Percentiles rank a stretch among this genome's conserved stretches.
These are phyloP conservation scores for Sinelater perroti DNA, from an alignment of 2,888 invertebrate species.

Conservation along the genomic window DNA sequence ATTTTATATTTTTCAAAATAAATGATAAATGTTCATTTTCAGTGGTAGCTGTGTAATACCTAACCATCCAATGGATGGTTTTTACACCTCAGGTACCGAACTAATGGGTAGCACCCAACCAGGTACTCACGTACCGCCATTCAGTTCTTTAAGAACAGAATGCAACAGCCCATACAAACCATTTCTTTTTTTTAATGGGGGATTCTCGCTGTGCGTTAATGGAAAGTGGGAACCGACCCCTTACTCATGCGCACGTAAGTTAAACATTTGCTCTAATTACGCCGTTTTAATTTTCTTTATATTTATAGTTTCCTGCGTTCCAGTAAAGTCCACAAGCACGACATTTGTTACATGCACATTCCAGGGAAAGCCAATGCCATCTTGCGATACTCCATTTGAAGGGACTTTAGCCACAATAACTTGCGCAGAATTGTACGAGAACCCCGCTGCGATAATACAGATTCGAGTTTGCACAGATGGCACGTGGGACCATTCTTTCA, in stretches of 20 bases:
- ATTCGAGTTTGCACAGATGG: slow-evolving; percentile 26
- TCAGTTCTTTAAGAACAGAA: slow-evolving; percentile 39
- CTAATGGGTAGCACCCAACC: slow-evolving; percentile 15
- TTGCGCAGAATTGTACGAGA: slow-evolving; percentile 50
- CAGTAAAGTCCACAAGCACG: too few relatives aligned
- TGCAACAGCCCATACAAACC: slow-evolving; percentile 35
- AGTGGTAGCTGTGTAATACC: slow-evolving; percentile 43
- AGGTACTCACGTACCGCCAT: slow-evolving; percentile 36
- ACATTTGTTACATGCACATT: slow-evolving; percentile 18
- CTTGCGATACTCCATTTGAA: slow-evolving; percentile 38
- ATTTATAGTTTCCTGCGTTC: background rate
- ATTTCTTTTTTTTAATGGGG: background rate
- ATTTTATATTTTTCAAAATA: background rate
- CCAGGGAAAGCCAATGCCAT: too few relatives aligned
- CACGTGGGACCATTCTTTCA: slow-evolving; percentile 23
- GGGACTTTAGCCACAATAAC: slow-evolving; percentile 43
- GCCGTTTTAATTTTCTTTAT: too few relatives aligned
- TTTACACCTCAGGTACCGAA: slow-evolving; percentile 38
- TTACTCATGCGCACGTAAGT: slow-evolving; percentile 21
- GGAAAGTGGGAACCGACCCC: slow-evolving; percentile 10
- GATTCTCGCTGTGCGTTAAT: slow-evolving; percentile 15
- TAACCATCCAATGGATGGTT: slow-evolving; percentile 44
- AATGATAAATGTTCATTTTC: too few relatives aligned
- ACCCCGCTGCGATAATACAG: slow-evolving; percentile 8
- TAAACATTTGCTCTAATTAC: too few relatives aligned